Conservation (phyloP, 2,888 invertebrate species). For the Odontocerum albicorne region DNA sequence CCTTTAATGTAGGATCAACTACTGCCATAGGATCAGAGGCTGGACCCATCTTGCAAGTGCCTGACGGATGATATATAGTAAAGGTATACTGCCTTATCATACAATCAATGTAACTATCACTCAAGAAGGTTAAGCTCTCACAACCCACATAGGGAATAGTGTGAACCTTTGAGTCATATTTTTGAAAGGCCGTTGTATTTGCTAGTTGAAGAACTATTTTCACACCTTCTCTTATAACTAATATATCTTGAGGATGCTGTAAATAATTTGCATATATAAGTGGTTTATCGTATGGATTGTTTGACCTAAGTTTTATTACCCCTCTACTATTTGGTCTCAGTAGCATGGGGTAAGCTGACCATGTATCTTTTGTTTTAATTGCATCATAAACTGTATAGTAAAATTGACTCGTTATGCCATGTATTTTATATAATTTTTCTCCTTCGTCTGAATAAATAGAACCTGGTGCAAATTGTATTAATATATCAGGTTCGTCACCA, state of each 20-base stretch:
- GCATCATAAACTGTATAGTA: slow-evolving; percentile 73
- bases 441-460: slow-evolving; percentile 46
- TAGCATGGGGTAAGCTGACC: slow-evolving; percentile 40
- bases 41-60: slow-evolving; percentile 66
- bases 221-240: slow-evolving; percentile 45
- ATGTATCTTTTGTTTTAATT: slow-evolving; percentile 47
- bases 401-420: slow-evolving; percentile 66
- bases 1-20: slow-evolving; percentile 58
- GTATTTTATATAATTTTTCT: slow-evolving; percentile 67
- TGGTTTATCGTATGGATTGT: slow-evolving; percentile 58
- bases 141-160: slow-evolving; percentile 14
- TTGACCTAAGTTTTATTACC: slow-evolving; percentile 52
- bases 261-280: slow-evolving; percentile 61
- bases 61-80: slow-evolving; percentile 69
- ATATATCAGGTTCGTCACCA: slow-evolving; percentile 59
- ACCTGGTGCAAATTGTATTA: slow-evolving; percentile 37
- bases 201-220: slow-evolving; percentile 42
- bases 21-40: slow-evolving; percentile 48
- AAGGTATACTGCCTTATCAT: slow-evolving; percentile 41
- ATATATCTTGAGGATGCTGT: slow-evolving; percentile 52
- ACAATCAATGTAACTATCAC: slow-evolving; percentile 57
- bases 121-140: slow-evolving; percentile 41
- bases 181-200: slow-evolving; percentile 26
- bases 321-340: slow-evolving; percentile 57
- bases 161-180: slow-evolving; percentile 13